These are phyloP conservation scores for Actenoides hombroni DNA, from an alignment of 2,113 vertebrate genomes.

Conservation along the genomic window DNA sequence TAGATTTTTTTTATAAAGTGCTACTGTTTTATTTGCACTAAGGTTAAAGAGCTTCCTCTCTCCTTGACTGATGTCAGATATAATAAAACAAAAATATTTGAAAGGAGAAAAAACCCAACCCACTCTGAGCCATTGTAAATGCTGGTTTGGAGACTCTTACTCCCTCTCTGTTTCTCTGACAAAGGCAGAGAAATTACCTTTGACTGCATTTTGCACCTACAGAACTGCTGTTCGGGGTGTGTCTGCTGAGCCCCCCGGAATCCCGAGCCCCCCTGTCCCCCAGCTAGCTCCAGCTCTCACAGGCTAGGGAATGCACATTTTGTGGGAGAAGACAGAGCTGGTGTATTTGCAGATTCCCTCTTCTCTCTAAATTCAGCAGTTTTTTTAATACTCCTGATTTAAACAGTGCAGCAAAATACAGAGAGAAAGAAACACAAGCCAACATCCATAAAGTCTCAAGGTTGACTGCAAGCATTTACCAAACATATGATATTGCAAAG, in stretches of 20 bases:
- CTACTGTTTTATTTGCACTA: slow-evolving; percentile 36
- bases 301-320: not conserved
- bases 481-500: not conserved
- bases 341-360: not conserved
- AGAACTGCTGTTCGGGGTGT: not conserved
- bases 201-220: not conserved
- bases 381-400: not conserved
- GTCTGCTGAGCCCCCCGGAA: not conserved
- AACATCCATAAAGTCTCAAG: not conserved
- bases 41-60: slow-evolving; percentile 16
- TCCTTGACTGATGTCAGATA: slow-evolving; percentile 20
- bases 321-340: not conserved
- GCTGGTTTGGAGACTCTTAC: not conserved
- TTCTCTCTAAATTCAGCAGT: not conserved
- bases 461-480: not conserved
- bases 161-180: not conserved
- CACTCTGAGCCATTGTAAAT: not conserved
- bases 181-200: not conserved
- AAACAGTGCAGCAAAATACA: not conserved
- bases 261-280: rapidly evolving
- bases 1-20: not conserved
- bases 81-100: slow-evolving; percentile 37
- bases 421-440: not conserved
- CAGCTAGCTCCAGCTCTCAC: not conserved
- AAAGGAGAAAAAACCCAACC: not conserved